Evolutionary conservation across 2,797 vertebrate species (phyloP).

Genomic region (Enteromius radiatus): DNA sequence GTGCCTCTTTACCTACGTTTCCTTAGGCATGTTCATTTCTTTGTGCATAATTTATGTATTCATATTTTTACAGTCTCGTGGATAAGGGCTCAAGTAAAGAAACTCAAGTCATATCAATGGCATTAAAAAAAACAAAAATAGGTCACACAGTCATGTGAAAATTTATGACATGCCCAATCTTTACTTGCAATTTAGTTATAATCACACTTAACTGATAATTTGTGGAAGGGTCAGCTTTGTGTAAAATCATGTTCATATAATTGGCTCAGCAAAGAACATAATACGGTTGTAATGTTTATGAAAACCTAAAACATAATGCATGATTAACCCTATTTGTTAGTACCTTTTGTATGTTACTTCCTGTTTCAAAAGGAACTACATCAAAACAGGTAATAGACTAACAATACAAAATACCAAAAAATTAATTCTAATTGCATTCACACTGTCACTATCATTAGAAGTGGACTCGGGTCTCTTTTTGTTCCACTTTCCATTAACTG

Average conservation of each 20-base stretch:
- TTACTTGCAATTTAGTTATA: neutral
- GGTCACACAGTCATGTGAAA: neutral
- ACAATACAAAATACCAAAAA: too few relatives aligned
- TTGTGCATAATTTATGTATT: neutral
- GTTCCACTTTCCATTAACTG: neutral
- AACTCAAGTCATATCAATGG: neutral
- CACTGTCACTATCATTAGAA: neutral
- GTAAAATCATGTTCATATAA: neutral
- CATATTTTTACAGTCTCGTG: neutral
- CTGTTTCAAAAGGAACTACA: neutral
- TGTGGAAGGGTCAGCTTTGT: neutral
- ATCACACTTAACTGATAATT: neutral
- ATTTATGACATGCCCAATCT: neutral
- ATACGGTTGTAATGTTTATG: neutral
- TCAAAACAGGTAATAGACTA: neutral
- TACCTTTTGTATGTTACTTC: neutral
- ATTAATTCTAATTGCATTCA: neutral
- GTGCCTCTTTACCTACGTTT: neutral
- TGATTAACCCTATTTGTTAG: neutral
- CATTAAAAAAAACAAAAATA: neutral
- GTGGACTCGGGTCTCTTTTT: neutral
- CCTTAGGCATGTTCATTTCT: neutral
- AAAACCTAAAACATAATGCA: neutral
- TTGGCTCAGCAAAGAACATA: neutral
- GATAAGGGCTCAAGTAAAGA: neutral